Base-by-base conservation (phyloP, 2,888 invertebrate genomes). In the Tethea ocularis region DNA sequence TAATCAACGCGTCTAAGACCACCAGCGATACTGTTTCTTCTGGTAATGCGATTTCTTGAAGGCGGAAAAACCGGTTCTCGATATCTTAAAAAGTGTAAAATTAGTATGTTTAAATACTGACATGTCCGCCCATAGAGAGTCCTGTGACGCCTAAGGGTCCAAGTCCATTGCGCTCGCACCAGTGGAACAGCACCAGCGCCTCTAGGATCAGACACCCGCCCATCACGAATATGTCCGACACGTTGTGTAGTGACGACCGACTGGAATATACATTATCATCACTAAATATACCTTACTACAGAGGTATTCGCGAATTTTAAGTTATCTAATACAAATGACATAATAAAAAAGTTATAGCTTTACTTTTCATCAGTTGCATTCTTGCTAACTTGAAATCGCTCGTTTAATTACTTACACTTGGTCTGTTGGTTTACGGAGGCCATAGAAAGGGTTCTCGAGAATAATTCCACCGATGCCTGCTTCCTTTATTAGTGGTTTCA, bases 141-240 rank as follows among this genome's bases (percentile, higher is more conserved):
- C 99, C 99, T 33, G 98, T 98, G 58, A 99, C 95, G 57, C 98
- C 99, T 23, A 99, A 94, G 0, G 99, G 99, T 13, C 98, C 98
- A 73, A 96, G 96, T 15, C 98, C 99, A 82, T 97, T 95, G 59
- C 95, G 93, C 88, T 98, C 97, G 84, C 98, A 98, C 99, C 99
- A 99, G 87, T 98, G 96, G 69, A 99, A 95, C 68, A 99, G 93
- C 56, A 97, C 98, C 72, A 98, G 91, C 51, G 97, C 96, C 92
- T 99, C 99, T 74, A 99, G 94, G 66, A 99, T 97, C 61, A 99
- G 93, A 80, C 99, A 98, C 52, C 98, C 99, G 60, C 99, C 99
- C 99, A 99, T 99, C 68, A 99, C 97, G 94, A 99, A 99, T 82
- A 99, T 97, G 86, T 99, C 99, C 22, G 98, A 97, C 4, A 99